Percentiles rank a stretch among this genome's conserved stretches.
These are phyloP conservation scores for Exephanes ischioxanthus DNA, from an alignment of 2,888 invertebrate genomes.

Conservation along the genomic window DNA sequence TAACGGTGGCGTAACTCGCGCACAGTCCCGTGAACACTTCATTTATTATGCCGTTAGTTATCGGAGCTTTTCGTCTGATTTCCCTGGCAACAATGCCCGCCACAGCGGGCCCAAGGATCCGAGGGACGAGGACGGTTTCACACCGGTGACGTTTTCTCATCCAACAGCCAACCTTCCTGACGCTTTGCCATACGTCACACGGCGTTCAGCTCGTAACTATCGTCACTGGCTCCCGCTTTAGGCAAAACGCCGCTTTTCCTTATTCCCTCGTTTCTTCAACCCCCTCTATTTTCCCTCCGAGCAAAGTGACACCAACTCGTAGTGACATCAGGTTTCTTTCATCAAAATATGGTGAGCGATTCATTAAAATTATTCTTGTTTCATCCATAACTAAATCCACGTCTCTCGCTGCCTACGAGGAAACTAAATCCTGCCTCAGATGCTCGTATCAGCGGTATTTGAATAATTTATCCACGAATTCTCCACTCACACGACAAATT, in stretches of 20 bases:
- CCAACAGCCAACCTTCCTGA: slow-evolving; percentile 73
- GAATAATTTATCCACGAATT: neutral
- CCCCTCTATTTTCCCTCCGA: neutral
- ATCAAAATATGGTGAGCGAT: neutral
- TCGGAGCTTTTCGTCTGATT: slow-evolving; percentile 85
- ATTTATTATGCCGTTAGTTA: slow-evolving; percentile 86
- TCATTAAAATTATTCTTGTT: neutral
- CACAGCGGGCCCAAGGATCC: slow-evolving; percentile 73
- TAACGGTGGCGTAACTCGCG: slow-evolving; percentile 41
- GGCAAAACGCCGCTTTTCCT: slow-evolving; percentile 55
- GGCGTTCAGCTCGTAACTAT: slow-evolving; percentile 63
- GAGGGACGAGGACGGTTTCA: slow-evolving; percentile 69
- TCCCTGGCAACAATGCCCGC: slow-evolving; percentile 85
- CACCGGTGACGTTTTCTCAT: slow-evolving; percentile 76
- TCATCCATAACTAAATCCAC: neutral
- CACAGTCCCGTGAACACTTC: slow-evolving; percentile 81
- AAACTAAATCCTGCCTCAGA: neutral
- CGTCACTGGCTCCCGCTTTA: slow-evolving; percentile 14
- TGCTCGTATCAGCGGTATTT: neutral
- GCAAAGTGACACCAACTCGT: neutral
- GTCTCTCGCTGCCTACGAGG: neutral
- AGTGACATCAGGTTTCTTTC: neutral
- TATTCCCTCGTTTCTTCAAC: neutral
- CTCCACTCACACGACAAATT: neutral
- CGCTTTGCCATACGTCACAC: slow-evolving; percentile 81